phyloP scores from a whole-genome alignment of 2,113 vertebrate genomes.

The Lates calcarifer region DNA sequence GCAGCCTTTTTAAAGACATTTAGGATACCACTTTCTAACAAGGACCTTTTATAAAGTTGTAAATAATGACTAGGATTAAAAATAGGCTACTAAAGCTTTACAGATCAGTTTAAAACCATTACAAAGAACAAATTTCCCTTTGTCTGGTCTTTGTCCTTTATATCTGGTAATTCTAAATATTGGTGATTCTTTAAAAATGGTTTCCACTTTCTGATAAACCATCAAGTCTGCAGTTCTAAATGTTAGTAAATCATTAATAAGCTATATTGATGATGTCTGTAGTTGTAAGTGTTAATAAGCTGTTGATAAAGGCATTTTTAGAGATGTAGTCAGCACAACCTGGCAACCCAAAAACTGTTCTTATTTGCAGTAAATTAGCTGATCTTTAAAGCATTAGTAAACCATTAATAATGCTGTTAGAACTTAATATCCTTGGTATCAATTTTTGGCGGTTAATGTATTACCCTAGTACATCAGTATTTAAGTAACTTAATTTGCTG shows the following conservation, averaged over 20 bases:
- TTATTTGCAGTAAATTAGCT: no score
- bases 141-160: background rate
- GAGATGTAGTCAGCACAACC: background rate
- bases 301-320: background rate
- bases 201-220: no score
- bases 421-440: no score
- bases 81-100: no score
- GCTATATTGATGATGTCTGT: background rate
- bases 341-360: background rate
- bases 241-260: background rate
- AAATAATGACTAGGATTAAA: background rate
- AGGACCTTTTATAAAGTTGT: background rate
- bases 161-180: background rate
- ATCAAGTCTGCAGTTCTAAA: background rate
- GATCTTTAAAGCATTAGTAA: no score
- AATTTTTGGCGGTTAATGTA: no score
- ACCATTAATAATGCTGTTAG: no score
- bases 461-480: no score
- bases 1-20: background rate
- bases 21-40: background rate
- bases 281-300: background rate
- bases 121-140: background rate
- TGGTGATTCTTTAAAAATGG: background rate
- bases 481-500: no score
- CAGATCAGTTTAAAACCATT: no score